Conservation (phyloP, 2,113 vertebrate genomes). For the Melanotaenia duboulayi region DNA sequence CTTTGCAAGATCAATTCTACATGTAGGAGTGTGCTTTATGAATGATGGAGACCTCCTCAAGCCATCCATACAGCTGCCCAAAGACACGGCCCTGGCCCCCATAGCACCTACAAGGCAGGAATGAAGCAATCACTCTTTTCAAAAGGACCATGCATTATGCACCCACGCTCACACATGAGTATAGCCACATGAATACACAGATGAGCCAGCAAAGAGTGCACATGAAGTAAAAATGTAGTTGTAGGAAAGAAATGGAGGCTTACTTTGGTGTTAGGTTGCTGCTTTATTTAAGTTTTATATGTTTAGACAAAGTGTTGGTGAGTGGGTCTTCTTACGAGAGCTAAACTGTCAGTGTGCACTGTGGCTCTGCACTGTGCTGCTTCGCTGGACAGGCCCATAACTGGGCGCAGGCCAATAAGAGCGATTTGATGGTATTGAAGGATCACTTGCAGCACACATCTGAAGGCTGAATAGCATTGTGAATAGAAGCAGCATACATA, state of each 20-base stretch:
- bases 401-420: slow-evolving; percentile 81
- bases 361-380: slow-evolving; percentile 16
- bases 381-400: slow-evolving; percentile 58
- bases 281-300: slow-evolving; percentile 24
- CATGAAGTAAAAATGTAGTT: slow-evolving; percentile 40
- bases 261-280: not conserved
- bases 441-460: slow-evolving; percentile 87
- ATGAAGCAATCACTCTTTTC: slow-evolving; percentile 81
- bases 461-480: slow-evolving; percentile 88
- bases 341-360: slow-evolving; percentile 42
- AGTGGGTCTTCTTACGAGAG: slow-evolving; percentile 17
- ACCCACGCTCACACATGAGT: slow-evolving; percentile 63
- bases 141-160: slow-evolving; percentile 70
- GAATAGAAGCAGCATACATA: slow-evolving; percentile 88
- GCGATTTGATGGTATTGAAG: slow-evolving; percentile 86
- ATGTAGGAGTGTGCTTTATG: slow-evolving; percentile 81
- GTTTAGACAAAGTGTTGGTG: slow-evolving; percentile 17
- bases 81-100: slow-evolving; percentile 75
- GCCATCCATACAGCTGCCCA: slow-evolving; percentile 83
- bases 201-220: slow-evolving; percentile 50
- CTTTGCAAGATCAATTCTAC: slow-evolving; percentile 83
- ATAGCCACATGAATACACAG: slow-evolving; percentile 70
- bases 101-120: slow-evolving; percentile 75
- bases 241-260: slow-evolving; percentile 13
- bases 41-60: slow-evolving; percentile 83